phyloP scores from a whole-genome alignment of 2,888 invertebrate species.

The Spisula subtruncata region DNA sequence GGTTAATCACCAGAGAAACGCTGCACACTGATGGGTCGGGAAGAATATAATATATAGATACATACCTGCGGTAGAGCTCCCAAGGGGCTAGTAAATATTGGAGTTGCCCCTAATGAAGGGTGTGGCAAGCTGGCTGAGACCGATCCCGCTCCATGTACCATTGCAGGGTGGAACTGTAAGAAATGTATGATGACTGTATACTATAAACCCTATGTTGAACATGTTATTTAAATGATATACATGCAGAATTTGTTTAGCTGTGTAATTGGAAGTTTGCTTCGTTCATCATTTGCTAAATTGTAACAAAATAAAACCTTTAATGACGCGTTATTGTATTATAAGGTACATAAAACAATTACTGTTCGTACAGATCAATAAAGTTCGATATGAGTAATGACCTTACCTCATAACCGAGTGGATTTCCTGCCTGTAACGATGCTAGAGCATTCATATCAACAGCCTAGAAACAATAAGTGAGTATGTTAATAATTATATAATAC shows the following conservation, averaged over 20 bases:
- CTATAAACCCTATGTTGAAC: no score
- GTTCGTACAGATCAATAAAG: not conserved
- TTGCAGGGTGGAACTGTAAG: constrained; percentile 76
- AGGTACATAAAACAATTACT: not conserved
- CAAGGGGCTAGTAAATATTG: constrained; percentile 95
- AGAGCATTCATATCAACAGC: constrained; percentile 64
- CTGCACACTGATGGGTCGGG: not conserved
- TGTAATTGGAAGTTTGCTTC: no score
- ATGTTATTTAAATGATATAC: no score
- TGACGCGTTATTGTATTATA: not conserved
- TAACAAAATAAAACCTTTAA: no score
- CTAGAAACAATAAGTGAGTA: constrained; percentile 58
- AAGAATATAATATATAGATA: not conserved
- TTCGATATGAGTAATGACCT: constrained; percentile 45
- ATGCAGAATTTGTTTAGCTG: no score
- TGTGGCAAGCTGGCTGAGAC: constrained; percentile 79
- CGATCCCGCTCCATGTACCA: constrained; percentile 78
- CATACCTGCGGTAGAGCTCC: constrained; percentile 84
- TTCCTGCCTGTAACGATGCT: constrained; percentile 64
- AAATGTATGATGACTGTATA: not conserved
- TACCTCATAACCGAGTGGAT: constrained; percentile 71
- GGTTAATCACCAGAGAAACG: not conserved
- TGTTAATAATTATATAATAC: not conserved
- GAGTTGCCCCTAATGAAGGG: constrained; percentile 92
- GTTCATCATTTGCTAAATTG: no score